Conservation (phyloP, 2,113 vertebrate genomes). For the Irena cyanogastra region DNA sequence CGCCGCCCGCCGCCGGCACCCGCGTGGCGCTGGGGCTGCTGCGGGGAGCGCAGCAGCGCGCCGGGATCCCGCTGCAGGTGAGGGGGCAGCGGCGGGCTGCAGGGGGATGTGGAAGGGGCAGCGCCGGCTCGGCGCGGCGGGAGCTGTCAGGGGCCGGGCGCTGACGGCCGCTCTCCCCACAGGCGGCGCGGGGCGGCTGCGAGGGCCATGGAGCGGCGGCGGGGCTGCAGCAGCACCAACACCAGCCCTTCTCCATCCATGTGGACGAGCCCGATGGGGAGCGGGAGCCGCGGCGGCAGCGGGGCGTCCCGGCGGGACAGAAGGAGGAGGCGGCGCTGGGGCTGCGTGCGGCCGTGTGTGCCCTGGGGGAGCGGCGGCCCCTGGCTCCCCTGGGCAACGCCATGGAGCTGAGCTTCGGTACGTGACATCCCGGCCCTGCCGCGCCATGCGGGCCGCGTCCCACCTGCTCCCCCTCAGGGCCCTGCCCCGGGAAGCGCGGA, state of each 20-base stretch:
- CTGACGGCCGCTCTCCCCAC: neutral
- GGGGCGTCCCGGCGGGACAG: slow-evolving; percentile 31
- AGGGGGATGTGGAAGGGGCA: neutral
- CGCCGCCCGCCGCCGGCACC: neutral
- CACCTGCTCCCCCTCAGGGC: neutral
- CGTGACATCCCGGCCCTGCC: neutral
- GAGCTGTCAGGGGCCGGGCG: neutral
- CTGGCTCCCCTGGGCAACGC: slow-evolving; percentile 79
- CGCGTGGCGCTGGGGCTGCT: slow-evolving; percentile 80
- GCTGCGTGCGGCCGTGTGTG: slow-evolving; percentile 69
- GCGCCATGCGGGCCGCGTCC: fast-evolving
- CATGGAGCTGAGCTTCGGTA: slow-evolving; percentile 87
- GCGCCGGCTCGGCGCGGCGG: neutral
- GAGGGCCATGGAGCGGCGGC: slow-evolving; percentile 71
- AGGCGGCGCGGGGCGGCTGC: slow-evolving; percentile 55
- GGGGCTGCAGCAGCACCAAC: slow-evolving; percentile 72
- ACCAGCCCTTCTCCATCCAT: slow-evolving; percentile 79
- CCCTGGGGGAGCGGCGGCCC: slow-evolving; percentile 76
- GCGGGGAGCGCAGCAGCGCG: slow-evolving; percentile 66
- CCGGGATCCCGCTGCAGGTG: slow-evolving; percentile 49
- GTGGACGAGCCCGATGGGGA: slow-evolving; percentile 82
- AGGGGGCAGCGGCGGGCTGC: neutral
- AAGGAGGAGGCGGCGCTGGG: slow-evolving; percentile 60
- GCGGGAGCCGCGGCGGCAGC: slow-evolving; percentile 51
- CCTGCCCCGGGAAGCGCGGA: fast-evolving